A percentile compares a stretch with the other conserved stretches of the same genome.
Conservation (phyloP, 1,140 invertebrate species). For the Diorhabda carinulata region DNA sequence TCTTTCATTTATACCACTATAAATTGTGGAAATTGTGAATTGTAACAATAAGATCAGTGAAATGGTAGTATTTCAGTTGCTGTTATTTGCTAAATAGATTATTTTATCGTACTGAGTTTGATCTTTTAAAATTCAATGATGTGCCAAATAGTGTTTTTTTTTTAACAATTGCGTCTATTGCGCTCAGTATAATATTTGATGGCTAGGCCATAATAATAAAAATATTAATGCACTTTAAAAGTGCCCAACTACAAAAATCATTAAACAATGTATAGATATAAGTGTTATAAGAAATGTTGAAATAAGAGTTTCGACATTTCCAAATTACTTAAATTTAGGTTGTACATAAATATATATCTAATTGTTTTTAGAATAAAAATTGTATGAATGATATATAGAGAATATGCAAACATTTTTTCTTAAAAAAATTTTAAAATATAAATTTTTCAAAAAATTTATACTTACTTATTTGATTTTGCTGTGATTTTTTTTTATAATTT, state of each 20-base stretch:
- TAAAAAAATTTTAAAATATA: conserved; percentile 16
- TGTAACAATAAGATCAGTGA: too few species aligned
- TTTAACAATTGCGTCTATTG: conserved; percentile 25
- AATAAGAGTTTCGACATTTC: conserved; percentile 18
- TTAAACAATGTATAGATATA: conserved; percentile 41
- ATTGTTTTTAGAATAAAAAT: conserved; percentile 36
- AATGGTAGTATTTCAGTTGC: not conserved
- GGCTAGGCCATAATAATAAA: conserved; percentile 41
- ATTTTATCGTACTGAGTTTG: conserved; percentile 11
- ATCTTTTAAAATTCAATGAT: conserved; percentile 23
- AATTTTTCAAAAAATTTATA: conserved; percentile 15
- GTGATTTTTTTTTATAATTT: conserved; percentile 27
- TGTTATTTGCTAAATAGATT: conserved; percentile 6
- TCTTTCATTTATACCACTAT: too few species aligned
- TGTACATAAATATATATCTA: conserved; percentile 31
- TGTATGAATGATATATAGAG: conserved; percentile 30
- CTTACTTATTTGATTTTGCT: conserved; percentile 24
- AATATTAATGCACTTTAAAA: conserved; percentile 43
- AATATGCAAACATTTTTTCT: conserved; percentile 28
- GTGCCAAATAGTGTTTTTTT: conserved; percentile 36
- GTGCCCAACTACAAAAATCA: conserved; percentile 40
- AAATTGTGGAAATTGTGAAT: too few species aligned
- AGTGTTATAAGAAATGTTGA: conserved; percentile 34
- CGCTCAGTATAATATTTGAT: conserved; percentile 41
- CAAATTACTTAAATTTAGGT: conserved; percentile 24